These are phyloP conservation scores for Perccottus glenii DNA, from an alignment of 2,113 vertebrate genomes.

Conservation along the genomic window DNA sequence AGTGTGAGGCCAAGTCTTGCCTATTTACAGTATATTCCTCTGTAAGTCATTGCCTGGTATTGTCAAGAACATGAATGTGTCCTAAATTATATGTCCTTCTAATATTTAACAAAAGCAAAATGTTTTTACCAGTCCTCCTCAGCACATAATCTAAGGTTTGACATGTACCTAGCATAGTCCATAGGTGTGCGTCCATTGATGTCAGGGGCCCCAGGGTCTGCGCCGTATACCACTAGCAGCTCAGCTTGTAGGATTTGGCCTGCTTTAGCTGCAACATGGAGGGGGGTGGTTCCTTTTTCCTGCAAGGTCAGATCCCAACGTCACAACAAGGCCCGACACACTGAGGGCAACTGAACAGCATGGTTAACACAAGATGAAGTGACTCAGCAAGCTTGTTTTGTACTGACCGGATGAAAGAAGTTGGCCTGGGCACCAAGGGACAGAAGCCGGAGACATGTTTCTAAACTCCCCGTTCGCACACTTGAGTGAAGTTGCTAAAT, in stretches of 20 bases:
- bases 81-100: too few species aligned
- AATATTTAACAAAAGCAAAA: too few species aligned
- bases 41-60: too few species aligned
- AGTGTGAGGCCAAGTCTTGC: too few species aligned
- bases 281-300: conserved; percentile 96
- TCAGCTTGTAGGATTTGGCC: conserved; percentile 96
- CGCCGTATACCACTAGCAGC: conserved; percentile 93
- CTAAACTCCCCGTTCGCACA: conserved; percentile 95
- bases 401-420: conserved; percentile 95
- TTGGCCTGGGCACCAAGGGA: conserved; percentile 97
- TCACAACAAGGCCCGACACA: conserved; percentile 14
- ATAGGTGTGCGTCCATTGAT: conserved; percentile 95
- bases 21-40: too few species aligned
- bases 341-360: conserved; percentile 5
- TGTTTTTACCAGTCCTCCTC: not conserved
- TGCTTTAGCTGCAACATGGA: conserved; percentile 95
- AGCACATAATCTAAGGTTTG: not conserved
- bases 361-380: not conserved
- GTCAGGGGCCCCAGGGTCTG: conserved; percentile 93
- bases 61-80: too few species aligned
- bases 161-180: conserved; percentile 92
- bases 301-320: conserved; percentile 43
- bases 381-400: conserved; percentile 8
- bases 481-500: conserved; percentile 96
- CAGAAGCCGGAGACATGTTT: conserved; percentile 95